A percentile compares a stretch with the other conserved stretches of the same genome.
Evolutionary conservation across 2,113 vertebrate genomes (phyloP).

Genomic region (Mungos mungo): DNA sequence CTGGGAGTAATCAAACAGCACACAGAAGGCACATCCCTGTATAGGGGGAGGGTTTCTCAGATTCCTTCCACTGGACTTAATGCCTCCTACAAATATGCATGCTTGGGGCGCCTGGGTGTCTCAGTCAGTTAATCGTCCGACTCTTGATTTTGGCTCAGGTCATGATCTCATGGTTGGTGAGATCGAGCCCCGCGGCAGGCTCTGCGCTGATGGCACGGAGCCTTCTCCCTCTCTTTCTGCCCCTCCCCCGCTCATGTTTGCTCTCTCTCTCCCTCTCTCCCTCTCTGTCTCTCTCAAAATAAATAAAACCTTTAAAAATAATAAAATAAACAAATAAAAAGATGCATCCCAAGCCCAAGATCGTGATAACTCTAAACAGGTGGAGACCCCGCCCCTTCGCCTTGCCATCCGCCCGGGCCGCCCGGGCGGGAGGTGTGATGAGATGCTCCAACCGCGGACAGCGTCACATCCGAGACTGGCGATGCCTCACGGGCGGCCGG

Average conservation of each 20-base stretch:
- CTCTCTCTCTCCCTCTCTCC: too few relatives aligned
- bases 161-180: too few relatives aligned
- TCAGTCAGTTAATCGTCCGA: too few relatives aligned
- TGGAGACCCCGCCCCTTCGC: background rate
- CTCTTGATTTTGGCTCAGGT: too few relatives aligned
- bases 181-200: too few relatives aligned
- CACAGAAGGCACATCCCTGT: background rate
- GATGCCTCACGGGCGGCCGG: background rate
- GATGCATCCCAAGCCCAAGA: background rate
- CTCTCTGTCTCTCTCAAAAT: too few relatives aligned
- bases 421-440: background rate
- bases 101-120: too few relatives aligned
- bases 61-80: background rate
- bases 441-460: background rate
- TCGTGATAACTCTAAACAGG: background rate
- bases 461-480: background rate
- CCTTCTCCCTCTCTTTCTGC: too few relatives aligned
- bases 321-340: background rate
- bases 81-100: background rate
- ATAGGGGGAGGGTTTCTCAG: background rate
- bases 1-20: background rate
- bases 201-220: too few relatives aligned
- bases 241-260: too few relatives aligned
- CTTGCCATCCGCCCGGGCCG: background rate
- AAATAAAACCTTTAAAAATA: too few relatives aligned